phyloP scores from a whole-genome alignment of 1,140 invertebrate genomes.

The Euura saliciscinereae region DNA sequence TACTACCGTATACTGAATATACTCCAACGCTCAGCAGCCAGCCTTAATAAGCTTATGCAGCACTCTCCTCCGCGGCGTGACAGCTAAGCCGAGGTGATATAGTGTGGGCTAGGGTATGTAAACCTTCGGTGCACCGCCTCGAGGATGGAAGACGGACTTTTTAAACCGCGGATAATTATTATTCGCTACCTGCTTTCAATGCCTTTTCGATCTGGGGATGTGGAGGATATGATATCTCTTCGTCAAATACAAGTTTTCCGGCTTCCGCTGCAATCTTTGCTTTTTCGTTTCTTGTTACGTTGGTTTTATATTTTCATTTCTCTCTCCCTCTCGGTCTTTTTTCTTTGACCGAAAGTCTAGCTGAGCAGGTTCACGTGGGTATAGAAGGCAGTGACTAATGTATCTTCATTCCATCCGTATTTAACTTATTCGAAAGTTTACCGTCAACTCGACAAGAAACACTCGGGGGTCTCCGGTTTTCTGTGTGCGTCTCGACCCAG shows the following conservation, averaged over 20 bases:
- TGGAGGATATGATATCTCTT: no score
- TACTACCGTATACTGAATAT: no score
- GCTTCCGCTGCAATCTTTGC: background rate
- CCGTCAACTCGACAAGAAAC: constrained; percentile 47
- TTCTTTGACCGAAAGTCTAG: constrained; percentile 1
- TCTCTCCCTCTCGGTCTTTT: background rate
- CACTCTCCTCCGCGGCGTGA: constrained; percentile 26
- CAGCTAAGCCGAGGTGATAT: constrained; percentile 15
- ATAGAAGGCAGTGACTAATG: constrained; percentile 30
- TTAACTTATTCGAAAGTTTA: constrained; percentile 56
- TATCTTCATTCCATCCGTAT: constrained; percentile 46
- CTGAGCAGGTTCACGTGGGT: background rate
- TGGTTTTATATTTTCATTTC: background rate
- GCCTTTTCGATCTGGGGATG: no score
- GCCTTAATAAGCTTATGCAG: constrained; percentile 10
- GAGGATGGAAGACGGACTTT: background rate
- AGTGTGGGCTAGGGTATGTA: background rate
- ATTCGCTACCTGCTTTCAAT: background rate
- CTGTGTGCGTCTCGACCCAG: no score
- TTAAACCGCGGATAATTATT: background rate
- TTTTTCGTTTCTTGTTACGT: background rate
- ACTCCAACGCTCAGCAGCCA: background rate
- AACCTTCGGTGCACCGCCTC: background rate
- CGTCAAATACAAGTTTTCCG: no score
- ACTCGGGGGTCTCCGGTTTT: background rate